These are phyloP conservation scores for Doris montereyensis DNA, from an alignment of 2,888 invertebrate species.

Conservation along the genomic window DNA sequence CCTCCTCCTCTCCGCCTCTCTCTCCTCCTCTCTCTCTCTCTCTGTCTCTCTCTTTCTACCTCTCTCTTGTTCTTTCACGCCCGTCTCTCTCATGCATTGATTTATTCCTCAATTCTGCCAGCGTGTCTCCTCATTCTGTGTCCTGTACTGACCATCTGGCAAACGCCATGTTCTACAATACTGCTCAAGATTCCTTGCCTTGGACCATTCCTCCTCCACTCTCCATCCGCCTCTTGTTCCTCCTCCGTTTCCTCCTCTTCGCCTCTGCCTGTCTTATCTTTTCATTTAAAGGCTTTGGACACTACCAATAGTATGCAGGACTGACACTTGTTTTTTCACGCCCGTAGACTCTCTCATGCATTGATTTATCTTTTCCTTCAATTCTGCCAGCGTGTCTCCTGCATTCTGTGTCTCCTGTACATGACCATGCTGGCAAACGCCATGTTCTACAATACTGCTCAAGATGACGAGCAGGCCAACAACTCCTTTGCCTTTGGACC, in stretches of 20 bases:
- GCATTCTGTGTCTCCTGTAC: conserved; percentile 74
- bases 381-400: conserved; percentile 72
- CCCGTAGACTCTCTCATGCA: not conserved
- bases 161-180: conserved; percentile 76
- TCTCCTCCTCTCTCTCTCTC: too few relatives aligned
- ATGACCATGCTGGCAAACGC: conserved; percentile 76
- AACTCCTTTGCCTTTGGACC: conserved; percentile 73
- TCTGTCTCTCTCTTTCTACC: too few relatives aligned
- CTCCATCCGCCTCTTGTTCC: too few relatives aligned
- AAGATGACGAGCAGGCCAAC: conserved; percentile 47
- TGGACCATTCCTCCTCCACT: too few relatives aligned
- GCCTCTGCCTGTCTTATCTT: too few relatives aligned
- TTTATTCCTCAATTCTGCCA: conserved; percentile 51
- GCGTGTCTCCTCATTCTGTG: conserved; percentile 74
- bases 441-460: conserved; percentile 74
- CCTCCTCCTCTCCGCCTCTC: too few relatives aligned
- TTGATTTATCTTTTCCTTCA: not conserved
- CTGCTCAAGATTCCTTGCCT: conserved; percentile 53
- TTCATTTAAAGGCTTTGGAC: too few relatives aligned
- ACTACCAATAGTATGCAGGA: too few relatives aligned
- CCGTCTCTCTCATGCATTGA: not conserved
- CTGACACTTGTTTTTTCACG: not conserved
- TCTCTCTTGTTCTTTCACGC: not conserved
- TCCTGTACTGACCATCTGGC: conserved; percentile 75
- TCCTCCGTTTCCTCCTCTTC: too few relatives aligned